Conservation (phyloP, 2,888 invertebrate species). For the Eudemis profundana region DNA sequence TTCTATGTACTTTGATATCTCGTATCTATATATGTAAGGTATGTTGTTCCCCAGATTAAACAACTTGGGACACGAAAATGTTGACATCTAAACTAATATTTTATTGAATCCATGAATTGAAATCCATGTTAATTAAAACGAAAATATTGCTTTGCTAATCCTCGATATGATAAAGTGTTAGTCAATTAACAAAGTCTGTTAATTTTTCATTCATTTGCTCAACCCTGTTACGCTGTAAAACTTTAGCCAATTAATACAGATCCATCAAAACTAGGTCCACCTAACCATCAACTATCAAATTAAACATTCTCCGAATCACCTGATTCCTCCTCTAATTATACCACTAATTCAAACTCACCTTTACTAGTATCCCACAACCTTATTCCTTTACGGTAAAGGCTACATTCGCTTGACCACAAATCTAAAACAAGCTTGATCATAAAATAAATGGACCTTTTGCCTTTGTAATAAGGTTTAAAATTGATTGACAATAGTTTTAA, state of each 20-base stretch:
- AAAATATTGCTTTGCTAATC: no score
- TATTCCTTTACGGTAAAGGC: neutral
- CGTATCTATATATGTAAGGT: no score
- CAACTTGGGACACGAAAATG: no score
- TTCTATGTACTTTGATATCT: no score
- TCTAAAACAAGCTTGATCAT: neutral
- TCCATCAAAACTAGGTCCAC: neutral
- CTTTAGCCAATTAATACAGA: neutral
- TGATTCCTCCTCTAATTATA: slow-evolving; percentile 23
- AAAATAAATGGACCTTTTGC: neutral
- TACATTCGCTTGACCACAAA: neutral
- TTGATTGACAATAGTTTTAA: slow-evolving; percentile 6
- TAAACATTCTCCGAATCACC: slow-evolving; percentile 32
- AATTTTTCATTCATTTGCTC: no score
- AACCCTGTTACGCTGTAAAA: no score
- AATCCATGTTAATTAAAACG: no score
- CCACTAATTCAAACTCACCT: slow-evolving; percentile 19
- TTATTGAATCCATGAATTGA: no score
- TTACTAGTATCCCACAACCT: slow-evolving; percentile 6
- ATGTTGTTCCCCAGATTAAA: no score
- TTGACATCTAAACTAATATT: no score
- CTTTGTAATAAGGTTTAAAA: neutral
- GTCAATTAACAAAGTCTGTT: no score
- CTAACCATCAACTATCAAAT: slow-evolving; percentile 26
- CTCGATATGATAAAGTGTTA: no score